Percentiles rank a stretch among this genome's conserved stretches.
These are phyloP conservation scores for Pterois miles DNA, from an alignment of 2,797 vertebrate species.

Conservation along the genomic window DNA sequence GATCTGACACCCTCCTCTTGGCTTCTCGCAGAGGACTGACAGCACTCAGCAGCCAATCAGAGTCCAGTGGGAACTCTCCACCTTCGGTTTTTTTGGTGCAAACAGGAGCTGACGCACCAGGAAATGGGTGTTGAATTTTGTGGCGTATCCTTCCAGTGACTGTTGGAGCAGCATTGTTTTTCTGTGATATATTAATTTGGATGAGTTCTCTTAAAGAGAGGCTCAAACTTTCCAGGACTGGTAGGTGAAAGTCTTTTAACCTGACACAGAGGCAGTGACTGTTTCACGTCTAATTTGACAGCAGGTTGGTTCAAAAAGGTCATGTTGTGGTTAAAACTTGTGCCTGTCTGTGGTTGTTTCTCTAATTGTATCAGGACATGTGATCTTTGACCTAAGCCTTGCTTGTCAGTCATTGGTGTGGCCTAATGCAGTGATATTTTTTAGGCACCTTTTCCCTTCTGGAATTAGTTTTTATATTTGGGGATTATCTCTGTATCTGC, in stretches of 20 bases:
- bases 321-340: conserved; percentile 81
- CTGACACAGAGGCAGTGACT: conserved; percentile 77
- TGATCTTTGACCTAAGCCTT: conserved; percentile 74
- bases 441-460: conserved; percentile 71
- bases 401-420: conserved; percentile 76
- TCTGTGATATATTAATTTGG: conserved; percentile 54
- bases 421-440: conserved; percentile 72
- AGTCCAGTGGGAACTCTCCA: conserved; percentile 59
- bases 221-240: conserved; percentile 64
- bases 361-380: conserved; percentile 78
- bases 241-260: conserved; percentile 56
- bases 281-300: conserved; percentile 75
- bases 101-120: conserved; percentile 31
- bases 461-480: conserved; percentile 69
- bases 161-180: conserved; percentile 56
- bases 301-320: conserved; percentile 65
- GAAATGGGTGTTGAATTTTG: conserved; percentile 54
- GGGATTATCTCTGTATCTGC: conserved; percentile 49
- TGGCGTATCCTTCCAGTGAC: conserved; percentile 62
- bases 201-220: conserved; percentile 62
- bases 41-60: conserved; percentile 62
- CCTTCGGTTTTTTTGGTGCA: conserved; percentile 44
- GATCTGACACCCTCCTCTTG: conserved; percentile 79
- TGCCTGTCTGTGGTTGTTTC: conserved; percentile 84
- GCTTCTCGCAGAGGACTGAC: conserved; percentile 52